A percentile compares a stretch with the other conserved stretches of the same genome.
Conservation (phyloP, 2,797 vertebrate genomes). For the Ptychobarbus kaznakovi region DNA sequence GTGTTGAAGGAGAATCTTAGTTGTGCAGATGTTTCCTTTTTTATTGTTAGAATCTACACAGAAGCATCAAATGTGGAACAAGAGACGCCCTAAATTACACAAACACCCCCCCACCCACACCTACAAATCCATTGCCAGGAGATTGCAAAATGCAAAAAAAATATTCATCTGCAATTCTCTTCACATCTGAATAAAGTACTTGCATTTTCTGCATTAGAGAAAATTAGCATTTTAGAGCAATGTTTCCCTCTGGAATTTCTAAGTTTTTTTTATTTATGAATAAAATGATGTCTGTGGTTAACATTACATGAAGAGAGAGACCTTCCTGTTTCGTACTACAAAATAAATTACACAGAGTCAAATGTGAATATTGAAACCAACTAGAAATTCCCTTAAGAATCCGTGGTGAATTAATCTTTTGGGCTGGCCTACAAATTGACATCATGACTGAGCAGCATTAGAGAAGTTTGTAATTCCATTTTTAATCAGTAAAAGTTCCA, state of each 20-base stretch:
- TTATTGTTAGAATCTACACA: conserved; percentile 77
- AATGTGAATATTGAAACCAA: conserved; percentile 30
- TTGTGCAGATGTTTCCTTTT: conserved; percentile 78
- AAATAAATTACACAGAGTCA: conserved; percentile 1
- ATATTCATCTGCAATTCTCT: background rate
- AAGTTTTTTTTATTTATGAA: conserved; percentile 8
- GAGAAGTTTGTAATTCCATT: conserved; percentile 42
- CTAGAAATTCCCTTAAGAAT: conserved; percentile 58
- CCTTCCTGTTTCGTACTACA: conserved; percentile 5
- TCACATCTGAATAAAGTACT: background rate
- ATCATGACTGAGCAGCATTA: background rate
- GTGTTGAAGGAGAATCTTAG: conserved; percentile 59
- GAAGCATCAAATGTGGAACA: conserved; percentile 63
- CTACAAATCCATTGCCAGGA: conserved; percentile 7
- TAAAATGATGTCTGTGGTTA: background rate
- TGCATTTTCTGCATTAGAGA: background rate
- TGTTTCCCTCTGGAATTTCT: background rate
- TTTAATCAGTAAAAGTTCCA: conserved; percentile 15
- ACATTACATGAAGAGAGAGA: background rate
- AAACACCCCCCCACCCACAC: background rate
- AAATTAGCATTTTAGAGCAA: conserved; percentile 17
- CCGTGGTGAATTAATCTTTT: conserved; percentile 52
- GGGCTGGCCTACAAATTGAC: background rate
- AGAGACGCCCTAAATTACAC: conserved; percentile 60
- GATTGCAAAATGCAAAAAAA: background rate